Percentiles rank a stretch among this genome's conserved stretches.
phyloP scores from a whole-genome alignment of 2,888 invertebrate genomes.

The Alentia gelatinosa region DNA sequence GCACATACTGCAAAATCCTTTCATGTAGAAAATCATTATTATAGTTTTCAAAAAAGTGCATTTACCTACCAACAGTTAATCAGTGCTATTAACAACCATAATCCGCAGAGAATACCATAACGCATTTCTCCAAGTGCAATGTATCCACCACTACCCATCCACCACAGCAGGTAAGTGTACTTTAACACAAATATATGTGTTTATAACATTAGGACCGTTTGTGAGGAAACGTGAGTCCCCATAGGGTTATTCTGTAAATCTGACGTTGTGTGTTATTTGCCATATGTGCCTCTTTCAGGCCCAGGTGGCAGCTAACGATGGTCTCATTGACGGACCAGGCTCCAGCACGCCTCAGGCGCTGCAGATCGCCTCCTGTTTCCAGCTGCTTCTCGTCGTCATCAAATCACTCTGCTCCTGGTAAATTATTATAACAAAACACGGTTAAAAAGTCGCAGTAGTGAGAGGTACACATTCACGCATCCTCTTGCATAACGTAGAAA shows the following conservation, averaged over 20 bases:
- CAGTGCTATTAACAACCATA: no score
- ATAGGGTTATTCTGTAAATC: no score
- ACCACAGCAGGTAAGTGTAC: no score
- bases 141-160: not conserved
- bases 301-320: slow-evolving; percentile 83
- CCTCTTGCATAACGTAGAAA: no score
- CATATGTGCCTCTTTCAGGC: slow-evolving; percentile 72
- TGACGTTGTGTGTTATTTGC: not conserved
- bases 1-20: not conserved
- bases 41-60: not conserved
- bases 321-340: slow-evolving; percentile 83
- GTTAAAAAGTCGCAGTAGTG: no score
- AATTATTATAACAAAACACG: no score
- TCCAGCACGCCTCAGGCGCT: slow-evolving; percentile 83
- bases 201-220: no score
- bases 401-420: slow-evolving; percentile 83
- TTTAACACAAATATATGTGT: no score
- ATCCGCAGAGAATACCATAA: not conserved
- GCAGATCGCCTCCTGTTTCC: slow-evolving; percentile 79
- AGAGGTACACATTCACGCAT: no score
- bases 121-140: not conserved
- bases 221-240: no score
- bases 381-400: slow-evolving; percentile 77
- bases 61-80: not conserved
- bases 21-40: not conserved